Evolutionary conservation across 2,113 vertebrate genomes (phyloP).

Genomic region (Cnemophilus loriae): DNA sequence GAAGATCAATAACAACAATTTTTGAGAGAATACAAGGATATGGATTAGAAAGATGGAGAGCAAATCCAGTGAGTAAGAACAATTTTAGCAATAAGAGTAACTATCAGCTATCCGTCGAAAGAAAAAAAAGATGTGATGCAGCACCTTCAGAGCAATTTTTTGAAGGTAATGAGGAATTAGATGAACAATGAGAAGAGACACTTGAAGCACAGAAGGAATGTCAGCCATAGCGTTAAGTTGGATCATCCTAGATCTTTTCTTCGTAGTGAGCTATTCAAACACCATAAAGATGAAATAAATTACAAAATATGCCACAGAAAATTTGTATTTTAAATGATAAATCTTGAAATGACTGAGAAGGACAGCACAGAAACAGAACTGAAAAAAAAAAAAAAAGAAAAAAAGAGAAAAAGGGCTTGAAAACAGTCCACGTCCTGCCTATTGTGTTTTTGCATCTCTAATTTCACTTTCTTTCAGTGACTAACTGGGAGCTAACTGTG

Average conservation of each 20-base stretch:
- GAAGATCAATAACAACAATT: neutral
- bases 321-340: neutral
- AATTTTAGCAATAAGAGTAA: neutral
- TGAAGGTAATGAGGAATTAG: neutral
- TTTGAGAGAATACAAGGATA: neutral
- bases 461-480: neutral
- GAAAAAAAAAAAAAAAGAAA: neutral
- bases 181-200: neutral
- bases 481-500: neutral
- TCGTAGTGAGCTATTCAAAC: neutral
- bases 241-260: neutral
- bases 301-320: neutral
- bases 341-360: neutral
- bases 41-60: neutral
- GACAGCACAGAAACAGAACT: neutral
- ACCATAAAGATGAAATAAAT: neutral
- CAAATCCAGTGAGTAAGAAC: neutral
- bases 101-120: neutral
- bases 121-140: neutral
- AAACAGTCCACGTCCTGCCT: neutral
- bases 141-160: neutral
- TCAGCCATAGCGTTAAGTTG: neutral
- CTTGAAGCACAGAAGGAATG: neutral
- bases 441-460: neutral
- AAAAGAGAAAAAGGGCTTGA: neutral